Evolutionary conservation across 2,797 vertebrate genomes (phyloP).

Genomic region (Chiroxiphia lanceolata): DNA sequence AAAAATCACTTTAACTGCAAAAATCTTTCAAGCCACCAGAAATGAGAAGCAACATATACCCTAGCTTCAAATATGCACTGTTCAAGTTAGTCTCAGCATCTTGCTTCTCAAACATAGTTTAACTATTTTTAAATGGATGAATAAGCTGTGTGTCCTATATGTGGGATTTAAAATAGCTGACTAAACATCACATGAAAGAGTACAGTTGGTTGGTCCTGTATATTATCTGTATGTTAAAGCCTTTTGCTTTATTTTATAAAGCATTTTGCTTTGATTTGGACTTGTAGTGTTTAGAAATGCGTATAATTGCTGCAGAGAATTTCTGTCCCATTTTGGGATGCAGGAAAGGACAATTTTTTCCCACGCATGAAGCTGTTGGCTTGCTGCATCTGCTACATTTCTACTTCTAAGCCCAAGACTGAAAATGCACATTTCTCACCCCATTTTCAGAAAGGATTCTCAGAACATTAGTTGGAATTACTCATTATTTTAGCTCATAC

Average conservation of each 20-base stretch:
- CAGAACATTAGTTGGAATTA: background rate
- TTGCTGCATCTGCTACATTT: background rate
- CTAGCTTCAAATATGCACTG: background rate
- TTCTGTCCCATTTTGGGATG: background rate
- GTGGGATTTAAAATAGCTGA: slow-evolving; percentile 44
- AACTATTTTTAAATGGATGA: slow-evolving; percentile 55
- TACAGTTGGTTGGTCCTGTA: background rate
- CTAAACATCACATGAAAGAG: slow-evolving; percentile 30
- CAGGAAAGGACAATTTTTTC: background rate
- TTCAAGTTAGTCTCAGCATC: background rate
- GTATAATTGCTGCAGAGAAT: background rate
- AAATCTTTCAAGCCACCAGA: background rate
- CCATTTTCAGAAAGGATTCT: background rate
- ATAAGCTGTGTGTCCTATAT: slow-evolving; percentile 40
- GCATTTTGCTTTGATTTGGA: background rate
- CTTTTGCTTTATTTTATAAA: background rate
- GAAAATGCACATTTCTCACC: background rate
- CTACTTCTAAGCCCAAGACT: background rate
- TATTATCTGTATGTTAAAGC: background rate
- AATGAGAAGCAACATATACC: background rate
- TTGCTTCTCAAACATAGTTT: background rate
- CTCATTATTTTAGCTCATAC: background rate
- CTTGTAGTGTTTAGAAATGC: background rate
- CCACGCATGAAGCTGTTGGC: background rate
- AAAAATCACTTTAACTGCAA: background rate